Conservation (phyloP, 2,888 invertebrate genomes). For the Muscina levida region DNA sequence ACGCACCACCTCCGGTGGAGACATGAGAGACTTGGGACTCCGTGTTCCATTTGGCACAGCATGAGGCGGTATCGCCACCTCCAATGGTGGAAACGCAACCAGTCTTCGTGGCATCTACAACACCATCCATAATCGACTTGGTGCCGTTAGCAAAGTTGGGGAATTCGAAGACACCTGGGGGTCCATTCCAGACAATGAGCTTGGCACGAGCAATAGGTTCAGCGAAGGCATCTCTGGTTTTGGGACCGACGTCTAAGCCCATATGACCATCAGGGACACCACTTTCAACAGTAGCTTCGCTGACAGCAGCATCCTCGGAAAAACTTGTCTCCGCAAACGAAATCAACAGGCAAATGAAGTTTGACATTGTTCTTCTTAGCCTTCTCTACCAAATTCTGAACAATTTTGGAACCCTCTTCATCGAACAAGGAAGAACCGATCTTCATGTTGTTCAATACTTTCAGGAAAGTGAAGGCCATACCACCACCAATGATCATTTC, state of each 20-base stretch:
- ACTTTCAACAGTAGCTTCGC: constrained; percentile 86
- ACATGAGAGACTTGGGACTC: constrained; percentile 96
- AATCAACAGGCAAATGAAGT: constrained; percentile 97
- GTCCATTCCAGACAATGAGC: constrained; percentile 99
- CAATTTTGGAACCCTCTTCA: constrained; percentile 97
- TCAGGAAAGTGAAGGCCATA: constrained; percentile 99
- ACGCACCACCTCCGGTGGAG: constrained; percentile 96
- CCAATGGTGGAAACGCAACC: constrained; percentile 96
- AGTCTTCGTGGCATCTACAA: constrained; percentile 91
- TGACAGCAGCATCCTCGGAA: constrained; percentile 92
- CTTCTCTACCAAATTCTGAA: constrained; percentile 92
- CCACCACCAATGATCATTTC: constrained; percentile 99
- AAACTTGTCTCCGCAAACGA: constrained; percentile 97
- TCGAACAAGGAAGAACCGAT: constrained; percentile 98
- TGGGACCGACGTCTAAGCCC: constrained; percentile 97
- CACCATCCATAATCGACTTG: constrained; percentile 94
- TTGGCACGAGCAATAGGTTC: constrained; percentile 93
- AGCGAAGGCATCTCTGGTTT: constrained; percentile 89
- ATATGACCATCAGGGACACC: constrained; percentile 97
- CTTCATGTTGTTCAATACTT: constrained; percentile 94
- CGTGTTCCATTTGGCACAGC: constrained; percentile 97
- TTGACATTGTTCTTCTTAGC: constrained; percentile 95
- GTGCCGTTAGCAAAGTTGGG: constrained; percentile 96
- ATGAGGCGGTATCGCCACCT: constrained; percentile 98
- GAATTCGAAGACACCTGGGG: constrained; percentile 99